Percentiles rank a stretch among this genome's conserved stretches.
Evolutionary conservation across 2,797 vertebrate genomes (phyloP).

Genomic region (Nannoperca obscura): DNA sequence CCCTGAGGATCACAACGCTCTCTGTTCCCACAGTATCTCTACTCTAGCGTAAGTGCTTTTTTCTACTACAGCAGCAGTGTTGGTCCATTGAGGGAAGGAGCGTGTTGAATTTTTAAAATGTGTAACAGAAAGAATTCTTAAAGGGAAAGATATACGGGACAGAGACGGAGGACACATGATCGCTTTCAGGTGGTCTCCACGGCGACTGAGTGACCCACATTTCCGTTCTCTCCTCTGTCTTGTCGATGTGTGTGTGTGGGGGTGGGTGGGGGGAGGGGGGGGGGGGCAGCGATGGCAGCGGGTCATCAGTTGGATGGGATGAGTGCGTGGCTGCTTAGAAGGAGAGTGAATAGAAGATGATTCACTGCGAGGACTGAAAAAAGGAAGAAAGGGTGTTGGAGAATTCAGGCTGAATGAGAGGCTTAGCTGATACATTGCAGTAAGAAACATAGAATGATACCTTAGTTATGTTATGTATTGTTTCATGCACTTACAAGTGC

Average conservation of each 20-base stretch:
- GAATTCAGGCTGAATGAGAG: background rate
- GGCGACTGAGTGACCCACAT: conserved; percentile 72
- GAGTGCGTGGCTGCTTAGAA: conserved; percentile 12
- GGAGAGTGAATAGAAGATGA: conserved; percentile 12
- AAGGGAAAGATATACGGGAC: conserved; percentile 44
- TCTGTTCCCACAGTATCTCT: conserved; percentile 25
- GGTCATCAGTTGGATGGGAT: conserved; percentile 28
- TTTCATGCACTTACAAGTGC: background rate
- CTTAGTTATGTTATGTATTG: background rate
- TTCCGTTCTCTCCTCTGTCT: conserved; percentile 46
- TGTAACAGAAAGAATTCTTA: conserved; percentile 57
- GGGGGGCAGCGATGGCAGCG: conserved; percentile 18
- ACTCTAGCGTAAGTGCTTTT: conserved; percentile 43
- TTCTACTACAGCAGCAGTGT: conserved; percentile 43
- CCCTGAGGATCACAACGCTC: conserved; percentile 30
- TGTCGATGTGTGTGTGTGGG: no score
- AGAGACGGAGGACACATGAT: conserved; percentile 45
- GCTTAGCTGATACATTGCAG: background rate
- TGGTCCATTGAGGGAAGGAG: conserved; percentile 45
- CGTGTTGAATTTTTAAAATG: conserved; percentile 70
- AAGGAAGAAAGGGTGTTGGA: background rate
- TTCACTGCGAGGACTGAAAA: background rate
- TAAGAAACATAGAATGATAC: conserved; percentile 3
- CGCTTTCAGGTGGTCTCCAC: conserved; percentile 64
- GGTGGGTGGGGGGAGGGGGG: conserved; percentile 49